Conservation (phyloP, 1,140 invertebrate genomes). For the Drosophila asahinai region DNA sequence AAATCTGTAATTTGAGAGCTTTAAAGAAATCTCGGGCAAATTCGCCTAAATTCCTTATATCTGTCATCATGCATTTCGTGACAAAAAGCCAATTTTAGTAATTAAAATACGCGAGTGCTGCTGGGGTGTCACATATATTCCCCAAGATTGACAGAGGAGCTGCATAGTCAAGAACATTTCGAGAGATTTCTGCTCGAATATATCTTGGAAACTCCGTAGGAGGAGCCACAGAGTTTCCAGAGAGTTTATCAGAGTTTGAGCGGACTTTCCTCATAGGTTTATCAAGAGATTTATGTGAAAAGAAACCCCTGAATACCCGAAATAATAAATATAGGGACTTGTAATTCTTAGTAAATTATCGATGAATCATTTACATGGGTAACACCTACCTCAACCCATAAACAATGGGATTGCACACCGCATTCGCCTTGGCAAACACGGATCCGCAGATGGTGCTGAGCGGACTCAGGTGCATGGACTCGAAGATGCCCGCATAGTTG, state of each 20-base stretch:
- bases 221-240: neutral
- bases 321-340: neutral
- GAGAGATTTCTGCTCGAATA: neutral
- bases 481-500: slow-evolving; percentile 90
- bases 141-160: neutral
- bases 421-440: slow-evolving; percentile 89
- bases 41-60: slow-evolving; percentile 4
- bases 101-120: neutral
- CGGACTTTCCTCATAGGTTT: neutral
- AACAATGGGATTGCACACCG: slow-evolving; percentile 90
- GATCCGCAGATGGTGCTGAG: slow-evolving; percentile 89
- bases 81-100: slow-evolving; percentile 10
- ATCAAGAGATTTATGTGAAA: neutral
- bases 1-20: slow-evolving; percentile 15
- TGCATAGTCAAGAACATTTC: neutral
- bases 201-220: neutral
- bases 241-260: neutral
- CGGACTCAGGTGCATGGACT: slow-evolving; percentile 87
- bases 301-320: neutral
- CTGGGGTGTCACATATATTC: neutral
- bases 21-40: neutral
- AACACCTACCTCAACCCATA: slow-evolving; percentile 86
- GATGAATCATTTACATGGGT: no score
- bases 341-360: no score
- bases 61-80: slow-evolving; percentile 15